A percentile compares a stretch with the other conserved stretches of the same genome.
Evolutionary conservation across 30 jellyfish, hydroid and myxozoan species (phyloP).

Genomic region (Nemopilema nomurai): DNA sequence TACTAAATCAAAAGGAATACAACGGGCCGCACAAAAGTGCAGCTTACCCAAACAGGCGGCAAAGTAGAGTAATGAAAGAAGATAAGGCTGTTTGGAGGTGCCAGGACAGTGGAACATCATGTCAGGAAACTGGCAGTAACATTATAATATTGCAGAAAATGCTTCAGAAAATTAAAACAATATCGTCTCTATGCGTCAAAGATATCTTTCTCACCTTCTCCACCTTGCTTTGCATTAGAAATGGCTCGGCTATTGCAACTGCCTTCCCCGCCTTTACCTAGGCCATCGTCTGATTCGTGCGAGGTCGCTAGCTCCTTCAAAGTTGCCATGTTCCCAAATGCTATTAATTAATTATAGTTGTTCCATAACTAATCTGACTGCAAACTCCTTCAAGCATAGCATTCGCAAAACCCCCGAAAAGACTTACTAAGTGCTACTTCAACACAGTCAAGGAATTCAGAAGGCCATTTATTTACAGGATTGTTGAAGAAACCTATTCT

Average conservation of each 20-base stretch:
- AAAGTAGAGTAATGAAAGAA: too few relatives aligned
- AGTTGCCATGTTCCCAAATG: conserved; percentile 36
- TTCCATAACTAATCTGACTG: background rate
- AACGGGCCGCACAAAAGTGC: too few relatives aligned
- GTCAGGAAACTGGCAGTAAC: too few relatives aligned
- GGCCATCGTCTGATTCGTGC: conserved; percentile 45
- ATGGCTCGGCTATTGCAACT: background rate
- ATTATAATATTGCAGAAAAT: too few relatives aligned
- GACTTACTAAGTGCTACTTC: background rate
- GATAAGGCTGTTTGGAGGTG: too few relatives aligned
- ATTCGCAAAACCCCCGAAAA: background rate
- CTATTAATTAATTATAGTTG: background rate
- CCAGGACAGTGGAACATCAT: too few relatives aligned
- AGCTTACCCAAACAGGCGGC: too few relatives aligned
- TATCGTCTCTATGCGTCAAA: background rate
- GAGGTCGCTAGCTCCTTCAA: conserved; percentile 66
- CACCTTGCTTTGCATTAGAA: background rate
- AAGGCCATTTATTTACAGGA: background rate
- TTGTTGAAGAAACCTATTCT: background rate
- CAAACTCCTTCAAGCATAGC: background rate
- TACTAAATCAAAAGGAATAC: too few relatives aligned
- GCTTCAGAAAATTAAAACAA: background rate
- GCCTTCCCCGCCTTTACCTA: conserved; percentile 10
- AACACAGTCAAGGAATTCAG: background rate
- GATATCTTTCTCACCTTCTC: conserved; percentile 8